phyloP scores from a whole-genome alignment of 2,888 invertebrate species.

The Folsomia candida region DNA sequence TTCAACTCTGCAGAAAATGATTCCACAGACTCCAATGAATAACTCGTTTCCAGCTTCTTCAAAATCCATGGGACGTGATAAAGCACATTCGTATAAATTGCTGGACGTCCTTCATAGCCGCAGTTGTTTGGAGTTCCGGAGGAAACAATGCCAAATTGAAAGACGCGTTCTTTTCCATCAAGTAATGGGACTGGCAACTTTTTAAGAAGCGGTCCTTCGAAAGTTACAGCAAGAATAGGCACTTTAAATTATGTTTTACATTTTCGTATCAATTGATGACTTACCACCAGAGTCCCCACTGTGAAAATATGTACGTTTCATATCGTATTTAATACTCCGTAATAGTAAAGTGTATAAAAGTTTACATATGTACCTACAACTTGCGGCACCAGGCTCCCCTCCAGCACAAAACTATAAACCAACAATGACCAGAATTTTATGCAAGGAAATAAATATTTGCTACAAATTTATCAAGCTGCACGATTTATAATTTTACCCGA shows the following conservation, averaged over 20 bases:
- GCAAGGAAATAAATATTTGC: too few relatives aligned
- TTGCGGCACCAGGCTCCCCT: slow-evolving; percentile 34
- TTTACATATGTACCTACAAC: slow-evolving; percentile 25
- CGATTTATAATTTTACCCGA: slow-evolving; percentile 18
- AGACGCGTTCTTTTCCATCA: slow-evolving; percentile 24
- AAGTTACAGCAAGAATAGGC: slow-evolving; percentile 22
- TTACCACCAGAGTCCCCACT: slow-evolving; percentile 34
- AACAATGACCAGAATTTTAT: neutral
- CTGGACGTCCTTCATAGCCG: slow-evolving; percentile 41
- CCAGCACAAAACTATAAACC: slow-evolving; percentile 38
- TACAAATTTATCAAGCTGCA: too few relatives aligned
- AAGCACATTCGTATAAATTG: slow-evolving; percentile 38
- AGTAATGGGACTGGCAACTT: slow-evolving; percentile 7
- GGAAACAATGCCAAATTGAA: slow-evolving; percentile 42
- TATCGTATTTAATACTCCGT: too few relatives aligned
- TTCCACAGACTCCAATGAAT: slow-evolving; percentile 6
- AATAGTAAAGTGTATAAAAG: neutral
- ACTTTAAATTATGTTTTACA: neutral
- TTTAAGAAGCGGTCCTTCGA: slow-evolving; percentile 32
- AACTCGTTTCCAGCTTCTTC: slow-evolving; percentile 27
- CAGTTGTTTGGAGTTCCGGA: slow-evolving; percentile 35
- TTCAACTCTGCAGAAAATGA: neutral
- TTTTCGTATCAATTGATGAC: too few relatives aligned
- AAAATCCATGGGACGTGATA: slow-evolving; percentile 46
- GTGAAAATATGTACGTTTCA: too few relatives aligned